Evolutionary conservation across 1,140 invertebrate species (phyloP), one percentile per base, ranked within the genome.

Genomic region (Pectinophora gossypiella): DNA sequence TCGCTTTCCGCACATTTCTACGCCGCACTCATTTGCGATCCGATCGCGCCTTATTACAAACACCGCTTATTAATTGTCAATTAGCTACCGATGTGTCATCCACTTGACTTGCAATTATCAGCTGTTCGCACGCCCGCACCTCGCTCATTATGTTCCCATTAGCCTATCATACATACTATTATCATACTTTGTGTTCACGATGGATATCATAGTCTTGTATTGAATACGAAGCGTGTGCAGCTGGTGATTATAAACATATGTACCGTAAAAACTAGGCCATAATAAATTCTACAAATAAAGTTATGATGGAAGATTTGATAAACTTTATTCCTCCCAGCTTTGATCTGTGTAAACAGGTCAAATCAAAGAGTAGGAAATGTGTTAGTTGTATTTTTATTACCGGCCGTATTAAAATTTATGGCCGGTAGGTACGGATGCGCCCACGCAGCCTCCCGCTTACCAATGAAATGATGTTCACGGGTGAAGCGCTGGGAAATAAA

Each of bases 291-390:
- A 53, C 42, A 56, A 72, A 70, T 62, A 59, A 55, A 68, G 58
- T 72, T 76, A 74, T 79, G 72, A 77, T 65, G 55, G 59, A 22
- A 67, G 61, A 80, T 83, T 78, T 77, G 67, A 76, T 76, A 69
- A 78, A 77, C 68, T 78, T 76, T 81, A 81, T 77, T 69, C 76
- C 65, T 57, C 64, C 53, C 55, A 45, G 52, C 79, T 85, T 87
- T 85, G 83, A 85, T 84, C 81, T 85, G 70, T 71, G 72, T 80
- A 84, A 84, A 83, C 76, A 72, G 78, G 71, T 79, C 69, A 74
- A 83, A 76, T 82, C 79, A 84, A 85, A 85, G 79, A 72, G 75
- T 84, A 79, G 72, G 77, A 82, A 83, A 86, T 75, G 74, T 83
- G 76, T 84, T 83, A 76, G 71, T 74, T 76, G 72, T 82, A 72